Evolutionary conservation across 2,888 invertebrate genomes (phyloP).

Genomic region (Strigamia transsilvanica): DNA sequence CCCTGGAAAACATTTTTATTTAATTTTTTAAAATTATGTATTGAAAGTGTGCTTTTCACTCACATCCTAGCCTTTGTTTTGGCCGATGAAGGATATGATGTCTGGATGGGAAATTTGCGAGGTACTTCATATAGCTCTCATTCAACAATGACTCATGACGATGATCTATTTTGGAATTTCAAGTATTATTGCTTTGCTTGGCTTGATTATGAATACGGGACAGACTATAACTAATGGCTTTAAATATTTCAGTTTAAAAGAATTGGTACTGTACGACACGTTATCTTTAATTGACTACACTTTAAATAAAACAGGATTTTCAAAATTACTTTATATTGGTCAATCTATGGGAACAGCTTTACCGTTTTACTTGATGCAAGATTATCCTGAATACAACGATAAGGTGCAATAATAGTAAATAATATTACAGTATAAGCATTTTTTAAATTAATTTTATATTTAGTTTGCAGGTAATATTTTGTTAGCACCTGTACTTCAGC

Average conservation of each 20-base stretch:
- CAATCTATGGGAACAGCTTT: conserved; percentile 3
- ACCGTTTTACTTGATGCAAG: background rate
- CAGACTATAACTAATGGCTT: background rate
- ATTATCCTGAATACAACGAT: background rate
- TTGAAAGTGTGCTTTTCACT: too few relatives aligned
- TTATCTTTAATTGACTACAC: background rate
- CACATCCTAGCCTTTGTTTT: background rate
- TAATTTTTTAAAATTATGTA: background rate
- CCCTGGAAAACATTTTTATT: background rate
- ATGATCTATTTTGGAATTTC: background rate
- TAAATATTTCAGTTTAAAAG: background rate
- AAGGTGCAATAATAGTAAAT: background rate
- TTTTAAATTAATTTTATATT: background rate
- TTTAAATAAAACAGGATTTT: conserved; percentile 14
- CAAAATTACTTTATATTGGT: conserved; percentile 7
- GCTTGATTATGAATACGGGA: background rate
- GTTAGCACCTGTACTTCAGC: background rate
- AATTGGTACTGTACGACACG: background rate
- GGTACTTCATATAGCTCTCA: background rate
- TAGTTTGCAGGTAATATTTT: conserved; percentile 15
- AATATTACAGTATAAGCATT: background rate
- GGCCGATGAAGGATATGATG: conserved; percentile 31
- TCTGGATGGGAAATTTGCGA: background rate
- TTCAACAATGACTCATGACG: background rate
- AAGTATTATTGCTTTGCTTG: background rate